Percentiles rank a stretch among this genome's conserved stretches.
These are phyloP conservation scores for Resseliella maxima DNA, from an alignment of 2,888 invertebrate species.

Conservation along the genomic window DNA sequence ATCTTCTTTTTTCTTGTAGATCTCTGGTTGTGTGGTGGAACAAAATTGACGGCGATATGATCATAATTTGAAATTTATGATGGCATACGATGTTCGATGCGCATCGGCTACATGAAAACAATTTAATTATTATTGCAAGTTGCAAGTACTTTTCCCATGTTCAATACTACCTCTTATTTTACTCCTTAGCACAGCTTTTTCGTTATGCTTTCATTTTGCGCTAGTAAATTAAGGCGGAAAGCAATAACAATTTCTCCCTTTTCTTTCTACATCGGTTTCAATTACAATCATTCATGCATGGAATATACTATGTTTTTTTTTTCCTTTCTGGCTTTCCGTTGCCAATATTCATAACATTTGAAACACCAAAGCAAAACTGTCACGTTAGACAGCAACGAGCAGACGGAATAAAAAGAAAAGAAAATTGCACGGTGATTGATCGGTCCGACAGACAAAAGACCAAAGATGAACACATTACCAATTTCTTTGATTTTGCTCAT, in stretches of 20 bases:
- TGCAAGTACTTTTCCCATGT: slow-evolving; percentile 31
- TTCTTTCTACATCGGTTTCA: neutral
- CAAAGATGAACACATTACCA: neutral
- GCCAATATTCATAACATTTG: slow-evolving; percentile 9
- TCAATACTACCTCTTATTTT: neutral
- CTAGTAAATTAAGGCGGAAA: slow-evolving; percentile 46
- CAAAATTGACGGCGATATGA: neutral
- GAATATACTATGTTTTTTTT: neutral
- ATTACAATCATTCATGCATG: slow-evolving; percentile 44
- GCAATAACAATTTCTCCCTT: slow-evolving; percentile 6
- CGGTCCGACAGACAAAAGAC: neutral
- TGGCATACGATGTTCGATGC: neutral
- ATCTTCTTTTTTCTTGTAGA: too few species aligned
- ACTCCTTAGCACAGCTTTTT: neutral
- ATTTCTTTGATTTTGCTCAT: neutral
- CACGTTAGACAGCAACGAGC: neutral
- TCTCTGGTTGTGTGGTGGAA: neutral
- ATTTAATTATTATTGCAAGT: slow-evolving; percentile 45
- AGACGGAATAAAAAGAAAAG: neutral
- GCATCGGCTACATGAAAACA: slow-evolving; percentile 32
- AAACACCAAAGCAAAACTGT: neutral
- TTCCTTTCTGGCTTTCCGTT: neutral
- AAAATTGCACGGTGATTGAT: neutral
- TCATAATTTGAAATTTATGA: slow-evolving; percentile 45
- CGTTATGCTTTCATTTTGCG: too few species aligned